These are phyloP conservation scores for Limnothrissa miodon DNA, from an alignment of 2,113 vertebrate species.

Conservation along the genomic window DNA sequence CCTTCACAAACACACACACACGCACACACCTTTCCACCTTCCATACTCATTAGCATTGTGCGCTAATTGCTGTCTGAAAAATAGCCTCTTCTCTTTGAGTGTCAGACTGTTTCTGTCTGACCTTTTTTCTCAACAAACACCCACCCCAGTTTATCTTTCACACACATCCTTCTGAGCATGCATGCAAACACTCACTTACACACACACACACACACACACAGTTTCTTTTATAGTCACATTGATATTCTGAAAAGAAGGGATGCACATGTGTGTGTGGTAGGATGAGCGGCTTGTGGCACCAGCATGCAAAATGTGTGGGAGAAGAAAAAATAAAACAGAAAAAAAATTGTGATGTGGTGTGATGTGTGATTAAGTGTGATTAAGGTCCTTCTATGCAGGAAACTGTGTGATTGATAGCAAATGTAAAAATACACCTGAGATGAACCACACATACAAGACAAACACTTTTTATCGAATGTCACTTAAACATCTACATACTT, in stretches of 20 bases:
- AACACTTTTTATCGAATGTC: too few relatives aligned
- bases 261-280: neutral
- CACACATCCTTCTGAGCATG: neutral
- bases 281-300: neutral
- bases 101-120: conserved; percentile 25
- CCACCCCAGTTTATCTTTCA: neutral
- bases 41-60: conserved; percentile 21
- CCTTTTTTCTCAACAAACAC: neutral
- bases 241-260: neutral
- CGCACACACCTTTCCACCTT: neutral
- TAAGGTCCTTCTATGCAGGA: neutral
- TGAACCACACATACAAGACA: neutral
- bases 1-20: neutral
- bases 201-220: conserved; percentile 5
- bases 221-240: neutral
- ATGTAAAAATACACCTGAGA: neutral
- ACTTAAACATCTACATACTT: neutral
- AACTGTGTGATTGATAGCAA: neutral
- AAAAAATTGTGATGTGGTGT: neutral
- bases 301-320: neutral
- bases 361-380: neutral
- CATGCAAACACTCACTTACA: neutral
- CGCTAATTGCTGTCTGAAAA: conserved; percentile 34
- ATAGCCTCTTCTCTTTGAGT: conserved; percentile 29
- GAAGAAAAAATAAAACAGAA: neutral